Conservation (phyloP, 64 coral and sea anemone genomes). For the Trachythela sp. region DNA sequence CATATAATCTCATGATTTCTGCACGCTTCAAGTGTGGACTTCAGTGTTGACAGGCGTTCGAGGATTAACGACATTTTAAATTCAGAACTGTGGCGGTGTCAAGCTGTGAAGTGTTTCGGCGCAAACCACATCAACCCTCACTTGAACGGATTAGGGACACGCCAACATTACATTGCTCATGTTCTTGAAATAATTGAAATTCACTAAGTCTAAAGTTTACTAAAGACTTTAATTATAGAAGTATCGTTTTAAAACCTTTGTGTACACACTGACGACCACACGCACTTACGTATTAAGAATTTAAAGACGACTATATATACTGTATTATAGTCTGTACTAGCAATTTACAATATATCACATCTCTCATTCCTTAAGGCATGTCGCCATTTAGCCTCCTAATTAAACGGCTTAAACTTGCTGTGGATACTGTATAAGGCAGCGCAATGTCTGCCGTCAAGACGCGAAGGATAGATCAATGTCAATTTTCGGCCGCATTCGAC, state of each 20-base stretch:
- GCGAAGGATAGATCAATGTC: neutral
- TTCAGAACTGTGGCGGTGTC: neutral
- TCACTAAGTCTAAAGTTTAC: neutral
- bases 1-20: neutral
- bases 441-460: neutral
- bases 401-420: neutral
- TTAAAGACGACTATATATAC: too few species aligned
- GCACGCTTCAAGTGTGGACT: neutral
- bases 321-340: too few species aligned
- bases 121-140: neutral
- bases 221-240: neutral
- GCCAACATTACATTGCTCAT: neutral
- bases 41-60: neutral
- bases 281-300: too few species aligned
- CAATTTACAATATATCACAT: neutral
- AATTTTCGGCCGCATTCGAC: neutral
- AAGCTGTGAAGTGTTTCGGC: neutral
- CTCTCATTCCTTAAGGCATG: neutral
- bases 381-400: neutral
- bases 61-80: neutral
- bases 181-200: neutral
- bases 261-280: neutral
- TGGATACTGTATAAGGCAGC: neutral
- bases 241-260: neutral
- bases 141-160: neutral